Evolutionary conservation across 1,140 invertebrate species (phyloP).

Genomic region (Alviniconcha marisindica): DNA sequence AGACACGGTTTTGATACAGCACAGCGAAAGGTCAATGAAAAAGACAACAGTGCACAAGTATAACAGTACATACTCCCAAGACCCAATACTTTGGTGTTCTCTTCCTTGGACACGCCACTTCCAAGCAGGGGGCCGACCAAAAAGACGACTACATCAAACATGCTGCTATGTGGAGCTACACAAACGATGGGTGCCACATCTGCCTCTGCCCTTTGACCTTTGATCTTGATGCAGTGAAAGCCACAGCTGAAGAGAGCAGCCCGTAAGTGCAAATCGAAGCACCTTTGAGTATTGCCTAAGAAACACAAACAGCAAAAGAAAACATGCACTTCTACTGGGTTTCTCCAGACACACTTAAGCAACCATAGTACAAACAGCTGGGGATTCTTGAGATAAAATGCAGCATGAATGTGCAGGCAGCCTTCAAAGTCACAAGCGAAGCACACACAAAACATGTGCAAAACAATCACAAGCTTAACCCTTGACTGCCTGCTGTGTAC

Average conservation of each 20-base stretch:
- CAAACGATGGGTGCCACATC: conserved; percentile 88
- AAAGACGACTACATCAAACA: conserved; percentile 91
- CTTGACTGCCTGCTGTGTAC: too few relatives aligned
- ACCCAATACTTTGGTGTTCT: conserved; percentile 86
- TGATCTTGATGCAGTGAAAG: conserved; percentile 65
- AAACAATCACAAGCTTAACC: too few relatives aligned
- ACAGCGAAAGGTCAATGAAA: too few relatives aligned
- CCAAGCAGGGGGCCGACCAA: conserved; percentile 82
- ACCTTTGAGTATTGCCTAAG: conserved; percentile 53
- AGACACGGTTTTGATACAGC: too few relatives aligned
- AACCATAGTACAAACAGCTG: conserved; percentile 20
- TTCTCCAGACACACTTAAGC: background rate
- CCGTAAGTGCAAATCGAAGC: conserved; percentile 54
- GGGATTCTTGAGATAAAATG: too few relatives aligned
- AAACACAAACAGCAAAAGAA: conserved; percentile 19
- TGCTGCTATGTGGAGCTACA: conserved; percentile 92
- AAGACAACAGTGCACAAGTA: too few relatives aligned
- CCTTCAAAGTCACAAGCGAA: too few relatives aligned
- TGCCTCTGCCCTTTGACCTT: conserved; percentile 52
- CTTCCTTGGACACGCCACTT: conserved; percentile 86
- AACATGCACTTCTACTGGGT: background rate
- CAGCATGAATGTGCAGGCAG: too few relatives aligned
- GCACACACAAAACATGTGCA: too few relatives aligned
- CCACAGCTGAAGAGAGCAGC: conserved; percentile 54
- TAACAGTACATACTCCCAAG: conserved; percentile 86